Conservation (phyloP, 2,113 vertebrate genomes). For the Damaliscus lunatus region DNA sequence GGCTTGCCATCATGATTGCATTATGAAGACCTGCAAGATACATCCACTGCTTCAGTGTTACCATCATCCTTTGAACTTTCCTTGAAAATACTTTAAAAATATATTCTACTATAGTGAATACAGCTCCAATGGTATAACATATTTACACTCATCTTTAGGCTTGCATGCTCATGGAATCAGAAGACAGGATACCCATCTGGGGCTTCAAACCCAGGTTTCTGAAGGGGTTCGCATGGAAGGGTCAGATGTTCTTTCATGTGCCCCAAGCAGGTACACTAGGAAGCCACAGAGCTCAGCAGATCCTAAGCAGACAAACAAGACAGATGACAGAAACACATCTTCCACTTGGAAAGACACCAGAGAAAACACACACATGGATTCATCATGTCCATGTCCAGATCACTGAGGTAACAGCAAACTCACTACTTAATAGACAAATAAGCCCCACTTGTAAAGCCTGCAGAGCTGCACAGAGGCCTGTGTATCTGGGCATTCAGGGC, state of each 20-base stretch:
- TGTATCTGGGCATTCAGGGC: neutral
- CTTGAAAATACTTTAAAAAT: neutral
- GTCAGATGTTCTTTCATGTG: neutral
- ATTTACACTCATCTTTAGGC: neutral
- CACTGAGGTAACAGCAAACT: neutral
- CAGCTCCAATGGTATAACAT: neutral
- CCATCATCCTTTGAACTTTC: neutral
- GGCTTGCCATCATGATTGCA: neutral
- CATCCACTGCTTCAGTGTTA: neutral
- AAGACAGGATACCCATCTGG: fast-evolving
- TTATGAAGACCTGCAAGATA: neutral
- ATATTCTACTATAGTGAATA: neutral
- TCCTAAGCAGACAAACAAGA: neutral
- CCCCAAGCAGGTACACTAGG: neutral
- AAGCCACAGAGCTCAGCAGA: neutral
- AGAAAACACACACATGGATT: neutral
- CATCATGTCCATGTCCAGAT: neutral
- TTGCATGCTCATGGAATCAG: neutral
- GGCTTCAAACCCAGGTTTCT: neutral
- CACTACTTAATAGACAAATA: neutral
- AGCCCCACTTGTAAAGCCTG: neutral
- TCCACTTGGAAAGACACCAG: neutral
- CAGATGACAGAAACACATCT: neutral
- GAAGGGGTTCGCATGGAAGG: neutral
- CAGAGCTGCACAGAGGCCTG: neutral